Base-by-base conservation (phyloP, 2,113 vertebrate species). In the Vulpes lagopus region DNA sequence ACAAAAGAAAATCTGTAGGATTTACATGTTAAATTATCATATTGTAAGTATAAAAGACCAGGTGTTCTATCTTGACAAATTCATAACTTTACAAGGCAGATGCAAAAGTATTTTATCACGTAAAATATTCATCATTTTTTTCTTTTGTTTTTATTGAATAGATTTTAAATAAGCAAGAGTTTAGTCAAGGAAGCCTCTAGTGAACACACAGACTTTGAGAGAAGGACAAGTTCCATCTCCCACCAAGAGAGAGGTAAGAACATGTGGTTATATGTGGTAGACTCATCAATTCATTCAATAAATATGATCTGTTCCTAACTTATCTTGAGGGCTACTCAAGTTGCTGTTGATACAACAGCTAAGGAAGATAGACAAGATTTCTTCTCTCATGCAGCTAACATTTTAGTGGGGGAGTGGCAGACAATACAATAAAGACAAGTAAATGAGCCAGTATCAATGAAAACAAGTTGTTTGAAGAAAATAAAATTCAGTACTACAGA, bases 61-160 rank as follows among this genome's bases (percentile, higher is more conserved):
- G 79, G 49, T 92, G 27, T 62, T 91, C 4, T 25, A 79, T 80
- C 23, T 96, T 94, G 25, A 16, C 53, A 94, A 89, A 89, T 65
- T 92, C 71, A 81, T 74, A 81, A 30, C 27, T 97, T 94, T 80
- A 43, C 25, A 89, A 85, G 76, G 80, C 8, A 91, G 57, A 96
- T 55, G 6, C 8, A 81, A 91, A 57, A 84, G 55, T 76, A 92
- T 30, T 90, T 87, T 94, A 91, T 82, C 25, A 87, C 3, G 82
- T 69, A 96, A 96, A 92, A 65, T 93, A 94, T 51, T 87, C 62
- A 94, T 15, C 16, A n/a, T 53, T 64, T 93, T 78, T 89, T 82
- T 8, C 32, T 53, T 86, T 95, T 92, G 49, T 83, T 94, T 86
- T 65, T 73, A 27, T 65, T 80, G 80, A 95, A 67, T 35, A 71